These are phyloP conservation scores for Rotaria magnacalcarata DNA, from an alignment of 2,888 invertebrate genomes.

Conservation along the genomic window DNA sequence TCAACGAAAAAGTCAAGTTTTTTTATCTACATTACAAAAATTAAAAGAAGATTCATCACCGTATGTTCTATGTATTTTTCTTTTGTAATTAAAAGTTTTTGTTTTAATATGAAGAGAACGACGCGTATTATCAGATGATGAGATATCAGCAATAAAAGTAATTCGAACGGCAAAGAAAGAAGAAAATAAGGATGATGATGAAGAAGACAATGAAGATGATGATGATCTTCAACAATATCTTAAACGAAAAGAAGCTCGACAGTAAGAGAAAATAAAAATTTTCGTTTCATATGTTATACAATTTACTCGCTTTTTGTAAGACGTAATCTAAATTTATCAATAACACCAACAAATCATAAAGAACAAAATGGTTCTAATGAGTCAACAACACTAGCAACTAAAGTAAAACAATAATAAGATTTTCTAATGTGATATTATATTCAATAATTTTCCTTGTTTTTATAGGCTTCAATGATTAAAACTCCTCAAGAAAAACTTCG, in stretches of 20 bases:
- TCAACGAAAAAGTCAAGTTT: constrained; percentile 13
- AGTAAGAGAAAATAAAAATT: background rate
- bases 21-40: constrained; percentile 34
- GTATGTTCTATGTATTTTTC: background rate
- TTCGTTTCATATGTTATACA: background rate
- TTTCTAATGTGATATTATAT: too few species aligned
- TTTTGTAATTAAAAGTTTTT: background rate
- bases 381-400: background rate
- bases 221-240: constrained; percentile 41
- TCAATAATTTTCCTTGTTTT: background rate
- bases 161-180: background rate
- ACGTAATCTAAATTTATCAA: background rate
- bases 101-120: background rate
- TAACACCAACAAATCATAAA: background rate
- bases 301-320: background rate
- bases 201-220: constrained; percentile 37
- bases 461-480: background rate
- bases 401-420: background rate
- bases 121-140: background rate
- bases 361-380: background rate
- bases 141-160: background rate
- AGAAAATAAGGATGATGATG: background rate
- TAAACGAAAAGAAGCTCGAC: constrained; percentile 42
- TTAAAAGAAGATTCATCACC: constrained; percentile 26
- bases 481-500: constrained; percentile 22